Evolutionary conservation across 2,888 invertebrate species (phyloP).

Genomic region (Orthosia gracilis): DNA sequence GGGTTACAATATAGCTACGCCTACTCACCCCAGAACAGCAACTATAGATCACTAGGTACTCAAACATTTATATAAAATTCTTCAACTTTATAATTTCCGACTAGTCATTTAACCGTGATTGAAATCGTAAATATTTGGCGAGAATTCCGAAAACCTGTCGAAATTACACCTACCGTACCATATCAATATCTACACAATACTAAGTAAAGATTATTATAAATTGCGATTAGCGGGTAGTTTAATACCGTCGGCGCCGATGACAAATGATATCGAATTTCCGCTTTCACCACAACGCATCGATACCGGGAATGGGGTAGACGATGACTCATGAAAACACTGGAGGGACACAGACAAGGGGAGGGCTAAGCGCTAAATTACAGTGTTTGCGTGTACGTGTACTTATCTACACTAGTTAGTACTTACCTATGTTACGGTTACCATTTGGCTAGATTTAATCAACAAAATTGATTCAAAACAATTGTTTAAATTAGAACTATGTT

Average conservation of each 20-base stretch:
- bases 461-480: conserved; percentile 48
- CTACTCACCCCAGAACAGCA: conserved; percentile 44
- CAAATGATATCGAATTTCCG: conserved; percentile 61
- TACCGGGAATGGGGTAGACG: conserved; percentile 59
- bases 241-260: conserved; percentile 48
- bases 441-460: conserved; percentile 52
- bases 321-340: conserved; percentile 58
- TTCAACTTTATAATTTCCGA: conserved; percentile 69
- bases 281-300: conserved; percentile 50
- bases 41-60: conserved; percentile 24
- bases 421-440: conserved; percentile 6
- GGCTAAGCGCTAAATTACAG: conserved; percentile 38
- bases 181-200: conserved; percentile 21
- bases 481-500: conserved; percentile 34
- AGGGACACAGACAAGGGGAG: conserved; percentile 53
- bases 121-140: conserved; percentile 71
- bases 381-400: conserved; percentile 20
- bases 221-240: conserved; percentile 35
- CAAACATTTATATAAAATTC: conserved; percentile 37
- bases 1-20: conserved; percentile 44
- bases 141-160: conserved; percentile 65
- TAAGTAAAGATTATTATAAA: conserved; percentile 19
- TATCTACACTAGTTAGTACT: background rate
- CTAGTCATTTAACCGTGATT: conserved; percentile 71
- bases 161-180: conserved; percentile 32